These are phyloP conservation scores for Pangasianodon gigas DNA, from an alignment of 2,113 vertebrate species.

Conservation along the genomic window DNA sequence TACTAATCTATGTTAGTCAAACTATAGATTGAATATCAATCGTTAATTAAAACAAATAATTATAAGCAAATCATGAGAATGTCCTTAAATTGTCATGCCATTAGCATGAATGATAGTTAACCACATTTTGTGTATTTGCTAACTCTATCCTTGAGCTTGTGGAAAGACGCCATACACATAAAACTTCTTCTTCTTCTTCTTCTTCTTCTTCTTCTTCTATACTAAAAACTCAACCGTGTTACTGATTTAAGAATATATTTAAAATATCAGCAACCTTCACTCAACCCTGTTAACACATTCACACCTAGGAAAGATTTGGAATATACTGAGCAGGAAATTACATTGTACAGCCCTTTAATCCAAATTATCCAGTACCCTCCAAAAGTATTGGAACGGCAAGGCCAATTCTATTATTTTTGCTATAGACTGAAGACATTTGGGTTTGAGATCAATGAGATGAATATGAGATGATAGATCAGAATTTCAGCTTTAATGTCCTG, in stretches of 20 bases:
- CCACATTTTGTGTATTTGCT: background rate
- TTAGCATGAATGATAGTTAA: background rate
- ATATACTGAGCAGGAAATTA: background rate
- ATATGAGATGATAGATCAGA: background rate
- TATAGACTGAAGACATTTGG: background rate
- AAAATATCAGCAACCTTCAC: background rate
- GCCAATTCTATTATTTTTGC: too few relatives aligned
- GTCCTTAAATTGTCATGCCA: background rate
- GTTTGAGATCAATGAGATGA: background rate
- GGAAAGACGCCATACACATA: background rate
- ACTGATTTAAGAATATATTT: background rate
- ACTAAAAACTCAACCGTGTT: background rate
- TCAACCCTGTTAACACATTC: background rate
- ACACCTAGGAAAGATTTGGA: background rate
- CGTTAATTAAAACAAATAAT: background rate
- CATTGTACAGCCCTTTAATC: background rate
- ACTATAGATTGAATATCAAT: background rate
- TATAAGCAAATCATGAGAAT: background rate
- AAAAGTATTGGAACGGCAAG: background rate
- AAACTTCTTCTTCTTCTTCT: background rate
- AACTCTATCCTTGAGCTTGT: background rate
- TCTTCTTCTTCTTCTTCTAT: background rate
- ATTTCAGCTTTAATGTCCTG: background rate
- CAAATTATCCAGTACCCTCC: background rate
- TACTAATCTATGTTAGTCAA: background rate